These are phyloP conservation scores for Peromyscus melanophrys DNA, from an alignment of 2,797 vertebrate genomes.

Conservation along the genomic window DNA sequence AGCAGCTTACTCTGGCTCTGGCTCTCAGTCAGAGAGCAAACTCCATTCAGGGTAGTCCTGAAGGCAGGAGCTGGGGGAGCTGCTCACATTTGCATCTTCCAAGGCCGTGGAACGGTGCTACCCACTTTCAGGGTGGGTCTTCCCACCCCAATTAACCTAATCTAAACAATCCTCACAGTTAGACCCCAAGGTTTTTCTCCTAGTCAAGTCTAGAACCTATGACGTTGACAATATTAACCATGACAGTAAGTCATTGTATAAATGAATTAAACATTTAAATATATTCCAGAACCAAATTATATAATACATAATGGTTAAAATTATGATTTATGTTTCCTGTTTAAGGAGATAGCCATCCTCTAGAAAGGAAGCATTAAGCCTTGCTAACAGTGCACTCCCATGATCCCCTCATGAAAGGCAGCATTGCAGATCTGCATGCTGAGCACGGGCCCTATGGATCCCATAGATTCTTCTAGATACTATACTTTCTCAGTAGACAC, in stretches of 20 bases:
- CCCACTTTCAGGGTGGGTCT: neutral
- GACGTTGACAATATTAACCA: neutral
- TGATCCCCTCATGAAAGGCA: neutral
- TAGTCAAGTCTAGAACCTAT: too few relatives aligned
- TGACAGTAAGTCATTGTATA: neutral
- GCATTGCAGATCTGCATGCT: neutral
- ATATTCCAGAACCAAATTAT: neutral
- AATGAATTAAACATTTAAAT: neutral
- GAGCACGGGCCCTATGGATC: neutral
- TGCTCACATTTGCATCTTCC: neutral
- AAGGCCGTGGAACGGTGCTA: neutral
- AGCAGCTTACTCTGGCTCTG: neutral
- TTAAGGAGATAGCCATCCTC: neutral
- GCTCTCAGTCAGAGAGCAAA: neutral
- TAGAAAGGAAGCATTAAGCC: neutral
- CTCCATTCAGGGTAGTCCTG: neutral
- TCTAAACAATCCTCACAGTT: neutral
- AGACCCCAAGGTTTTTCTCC: too few relatives aligned
- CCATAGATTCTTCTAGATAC: neutral
- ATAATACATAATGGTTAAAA: neutral
- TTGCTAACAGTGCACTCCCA: neutral
- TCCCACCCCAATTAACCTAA: neutral
- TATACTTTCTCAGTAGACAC: neutral
- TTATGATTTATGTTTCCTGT: neutral
- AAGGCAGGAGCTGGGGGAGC: neutral